These are phyloP conservation scores for Automeris io DNA, from an alignment of 2,888 invertebrate genomes.

Conservation along the genomic window DNA sequence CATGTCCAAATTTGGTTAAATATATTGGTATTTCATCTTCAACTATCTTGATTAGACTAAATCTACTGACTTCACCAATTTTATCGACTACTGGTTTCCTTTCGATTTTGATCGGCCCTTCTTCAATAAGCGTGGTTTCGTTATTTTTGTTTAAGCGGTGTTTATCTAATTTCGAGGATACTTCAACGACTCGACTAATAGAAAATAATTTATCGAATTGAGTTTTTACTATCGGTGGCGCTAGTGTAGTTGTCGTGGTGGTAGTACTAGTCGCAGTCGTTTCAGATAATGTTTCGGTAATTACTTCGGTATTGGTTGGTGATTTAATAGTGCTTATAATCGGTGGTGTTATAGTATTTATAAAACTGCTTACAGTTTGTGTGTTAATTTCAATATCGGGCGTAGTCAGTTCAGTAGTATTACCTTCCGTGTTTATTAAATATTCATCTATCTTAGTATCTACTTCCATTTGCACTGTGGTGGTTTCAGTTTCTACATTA, in stretches of 20 bases:
- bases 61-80: slow-evolving; percentile 83
- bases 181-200: slow-evolving; percentile 82
- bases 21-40: slow-evolving; percentile 77
- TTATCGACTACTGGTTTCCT: slow-evolving; percentile 79
- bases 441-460: slow-evolving; percentile 59
- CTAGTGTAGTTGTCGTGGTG: slow-evolving; percentile 37
- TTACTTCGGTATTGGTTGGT: slow-evolving; percentile 18
- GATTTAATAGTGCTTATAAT: slow-evolving; percentile 15
- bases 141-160: slow-evolving; percentile 76
- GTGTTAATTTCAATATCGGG: slow-evolving; percentile 31
- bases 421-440: slow-evolving; percentile 47
- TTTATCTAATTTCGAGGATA: slow-evolving; percentile 80
- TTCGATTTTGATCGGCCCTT: slow-evolving; percentile 74
- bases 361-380: slow-evolving; percentile 28
- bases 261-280: slow-evolving; percentile 21
- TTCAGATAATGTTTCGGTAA: slow-evolving; percentile 22
- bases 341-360: slow-evolving; percentile 16
- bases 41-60: slow-evolving; percentile 81
- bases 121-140: slow-evolving; percentile 68
- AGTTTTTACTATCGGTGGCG: slow-evolving; percentile 57
- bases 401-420: slow-evolving; percentile 45
- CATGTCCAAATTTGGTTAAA: slow-evolving; percentile 62
- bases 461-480: slow-evolving; percentile 45
- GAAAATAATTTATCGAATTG: slow-evolving; percentile 80
- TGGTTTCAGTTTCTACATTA: slow-evolving; percentile 38